Percentiles rank a stretch among this genome's conserved stretches.
These are phyloP conservation scores for Aphidius ervi DNA, from an alignment of 1,140 invertebrate species.

Conservation along the genomic window DNA sequence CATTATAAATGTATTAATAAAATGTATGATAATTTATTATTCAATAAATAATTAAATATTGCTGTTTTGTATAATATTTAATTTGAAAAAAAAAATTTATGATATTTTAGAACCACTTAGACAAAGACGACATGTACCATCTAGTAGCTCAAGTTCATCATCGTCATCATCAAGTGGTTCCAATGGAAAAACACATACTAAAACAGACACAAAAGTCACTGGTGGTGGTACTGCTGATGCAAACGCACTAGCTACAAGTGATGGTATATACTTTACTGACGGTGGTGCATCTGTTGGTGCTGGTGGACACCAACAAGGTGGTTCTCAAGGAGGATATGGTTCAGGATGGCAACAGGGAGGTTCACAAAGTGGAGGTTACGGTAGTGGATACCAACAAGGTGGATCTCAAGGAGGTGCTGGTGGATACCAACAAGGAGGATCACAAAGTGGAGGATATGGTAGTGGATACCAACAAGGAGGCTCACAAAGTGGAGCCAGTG, in stretches of 20 bases:
- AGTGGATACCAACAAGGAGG: not conserved
- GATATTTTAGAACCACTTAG: not conserved
- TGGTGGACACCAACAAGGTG: too few relatives aligned
- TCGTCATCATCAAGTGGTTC: slow-evolving; percentile 7
- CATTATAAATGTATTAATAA: not conserved
- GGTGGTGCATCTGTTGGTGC: not conserved
- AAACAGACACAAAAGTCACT: slow-evolving; percentile 15
- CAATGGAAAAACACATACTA: slow-evolving; percentile 15
- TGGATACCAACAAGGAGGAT: not conserved
- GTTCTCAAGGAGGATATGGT: not conserved
- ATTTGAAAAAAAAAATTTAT: not conserved
- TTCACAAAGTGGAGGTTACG: not conserved
- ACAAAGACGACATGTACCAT: not conserved
- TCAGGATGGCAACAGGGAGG: not conserved
- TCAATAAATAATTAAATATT: not conserved
- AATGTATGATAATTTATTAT: not conserved
- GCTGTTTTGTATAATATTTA: not conserved
- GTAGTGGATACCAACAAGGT: not conserved
- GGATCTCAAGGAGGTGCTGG: slow-evolving; percentile 3
- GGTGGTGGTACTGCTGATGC: slow-evolving; percentile 15
- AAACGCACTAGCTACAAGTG: not conserved
- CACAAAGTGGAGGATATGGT: too few relatives aligned
- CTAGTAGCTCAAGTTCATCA: slow-evolving; percentile 10
- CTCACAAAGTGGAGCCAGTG: not conserved
- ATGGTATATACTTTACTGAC: not conserved